Base-by-base conservation (phyloP, 1,140 invertebrate genomes). In the Hyphantria cunea region DNA sequence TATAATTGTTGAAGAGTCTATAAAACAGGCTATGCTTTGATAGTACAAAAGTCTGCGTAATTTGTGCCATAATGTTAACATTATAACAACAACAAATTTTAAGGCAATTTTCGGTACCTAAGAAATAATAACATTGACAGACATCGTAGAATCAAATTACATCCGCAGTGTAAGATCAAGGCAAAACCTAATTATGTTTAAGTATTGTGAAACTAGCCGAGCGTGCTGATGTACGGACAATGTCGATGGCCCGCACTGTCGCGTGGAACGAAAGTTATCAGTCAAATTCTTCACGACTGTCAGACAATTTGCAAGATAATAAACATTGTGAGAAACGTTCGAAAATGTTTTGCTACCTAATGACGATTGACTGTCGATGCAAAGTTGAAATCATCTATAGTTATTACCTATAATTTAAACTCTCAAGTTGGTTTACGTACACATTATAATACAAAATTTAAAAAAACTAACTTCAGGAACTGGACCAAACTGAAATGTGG, bases 231-330 rank as follows among this genome's bases (percentile, higher is more conserved):
- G 45, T 32, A 52, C 39, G 50, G 54, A 74, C 72, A 72, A 72
- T 72, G 47, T 58, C 39, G 54, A 13, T 53, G 53, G 55, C 69
- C 64, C 72, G 72, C 69, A 72, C 41, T 74, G 75, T 72, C 64
- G 70, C 49, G 71, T 65, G 79, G 77, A 86, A 89, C 82, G 78
- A 86, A 85, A 83, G 51, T 61, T 70, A 78, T 80, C 78, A 75
- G 70, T 80, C 77, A 74, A 74, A 86, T 89, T 86, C 52, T 80
- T 51, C 75, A 86, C 81, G 84, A 68, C 72, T 89, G 84, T 85
- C 86, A 81, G 53, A 60, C 41, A 54, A 83, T 88, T 86, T 83
- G 74, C 82, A 84, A 82, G 64, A 84, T 80, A 84, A 88, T 82
- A 67, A 73, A 45, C 47, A 41, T 48, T 62, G 50, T 55, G 47